Conservation (phyloP, 2,113 vertebrate genomes). For the Chaenogobius annularis region DNA sequence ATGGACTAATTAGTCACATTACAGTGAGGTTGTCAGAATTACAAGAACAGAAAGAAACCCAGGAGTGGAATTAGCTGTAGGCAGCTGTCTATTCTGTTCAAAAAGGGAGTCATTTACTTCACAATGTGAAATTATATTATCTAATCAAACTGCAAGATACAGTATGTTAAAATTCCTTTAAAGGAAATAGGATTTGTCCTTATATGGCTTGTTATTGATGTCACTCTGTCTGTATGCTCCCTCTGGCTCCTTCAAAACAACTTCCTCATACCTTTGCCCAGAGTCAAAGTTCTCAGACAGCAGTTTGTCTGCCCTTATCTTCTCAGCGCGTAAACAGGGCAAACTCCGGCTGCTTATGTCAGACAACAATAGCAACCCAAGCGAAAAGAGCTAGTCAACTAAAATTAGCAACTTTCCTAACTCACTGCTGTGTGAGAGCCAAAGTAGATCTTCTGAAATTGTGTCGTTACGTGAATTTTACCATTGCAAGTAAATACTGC, state of each 20-base stretch:
- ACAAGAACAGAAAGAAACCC: constrained; percentile 35
- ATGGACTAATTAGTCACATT: constrained; percentile 75
- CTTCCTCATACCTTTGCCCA: constrained; percentile 75
- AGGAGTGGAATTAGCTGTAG: constrained; percentile 71
- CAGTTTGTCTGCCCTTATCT: constrained; percentile 48
- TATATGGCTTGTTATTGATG: constrained; percentile 12
- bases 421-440: background rate
- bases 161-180: constrained; percentile 5
- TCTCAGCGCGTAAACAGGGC: constrained; percentile 14
- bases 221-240: background rate
- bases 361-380: constrained; percentile 30
- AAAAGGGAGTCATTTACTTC: constrained; percentile 61
- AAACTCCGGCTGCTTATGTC: constrained; percentile 7
- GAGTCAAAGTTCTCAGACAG: constrained; percentile 70
- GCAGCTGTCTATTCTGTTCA: constrained; percentile 55
- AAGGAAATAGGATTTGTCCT: constrained; percentile 17
- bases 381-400: background rate
- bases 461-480: background rate
- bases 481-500: constrained; percentile 47
- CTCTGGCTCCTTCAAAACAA: constrained; percentile 21
- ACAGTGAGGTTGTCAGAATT: constrained; percentile 68
- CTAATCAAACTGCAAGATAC: constrained; percentile 11
- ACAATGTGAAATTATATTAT: constrained; percentile 20
- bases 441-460: constrained; percentile 21
- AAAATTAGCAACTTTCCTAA: background rate